Evolutionary conservation across 2,888 invertebrate genomes (phyloP).

Genomic region (Scaptomyza polygonia): DNA sequence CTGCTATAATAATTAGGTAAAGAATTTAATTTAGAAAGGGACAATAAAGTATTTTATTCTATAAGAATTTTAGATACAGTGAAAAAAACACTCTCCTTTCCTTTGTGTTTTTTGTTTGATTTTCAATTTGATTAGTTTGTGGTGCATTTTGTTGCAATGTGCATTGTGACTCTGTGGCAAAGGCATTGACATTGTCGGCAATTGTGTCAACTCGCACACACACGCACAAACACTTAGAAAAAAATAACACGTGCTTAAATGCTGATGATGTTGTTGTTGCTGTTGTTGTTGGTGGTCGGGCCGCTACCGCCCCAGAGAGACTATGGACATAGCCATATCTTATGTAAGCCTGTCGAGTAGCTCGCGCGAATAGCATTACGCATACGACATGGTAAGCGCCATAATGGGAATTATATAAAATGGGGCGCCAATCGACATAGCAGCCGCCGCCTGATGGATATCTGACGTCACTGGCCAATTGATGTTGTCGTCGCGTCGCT

Average conservation of each 20-base stretch:
- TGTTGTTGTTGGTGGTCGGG: conserved; percentile 14
- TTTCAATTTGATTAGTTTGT: not conserved
- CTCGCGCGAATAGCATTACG: conserved; percentile 46
- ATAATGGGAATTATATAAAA: conserved; percentile 40
- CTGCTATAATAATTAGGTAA: too few species aligned
- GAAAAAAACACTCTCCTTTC: too few species aligned
- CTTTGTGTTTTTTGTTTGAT: too few species aligned
- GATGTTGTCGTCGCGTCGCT: conserved; percentile 20
- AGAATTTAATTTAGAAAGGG: too few species aligned
- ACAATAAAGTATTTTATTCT: too few species aligned
- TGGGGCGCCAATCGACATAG: conserved; percentile 7
- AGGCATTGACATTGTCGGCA: conserved; percentile 77
- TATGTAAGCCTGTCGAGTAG: conserved; percentile 43
- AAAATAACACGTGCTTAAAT: conserved; percentile 43
- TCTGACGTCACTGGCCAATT: conserved; percentile 43
- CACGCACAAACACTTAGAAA: not conserved
- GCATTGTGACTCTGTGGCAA: conserved; percentile 39
- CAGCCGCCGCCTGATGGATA: conserved; percentile 22
- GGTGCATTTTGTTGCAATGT: conserved; percentile 33
- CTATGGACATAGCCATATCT: conserved; percentile 52
- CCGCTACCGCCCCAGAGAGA: conserved; percentile 35
- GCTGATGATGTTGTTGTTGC: conserved; percentile 12
- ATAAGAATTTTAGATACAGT: too few species aligned
- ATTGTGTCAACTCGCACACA: conserved; percentile 66
- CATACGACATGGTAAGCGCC: conserved; percentile 52